Base-by-base conservation (phyloP, 2,113 vertebrate species). In the Atractosteus spatula region DNA sequence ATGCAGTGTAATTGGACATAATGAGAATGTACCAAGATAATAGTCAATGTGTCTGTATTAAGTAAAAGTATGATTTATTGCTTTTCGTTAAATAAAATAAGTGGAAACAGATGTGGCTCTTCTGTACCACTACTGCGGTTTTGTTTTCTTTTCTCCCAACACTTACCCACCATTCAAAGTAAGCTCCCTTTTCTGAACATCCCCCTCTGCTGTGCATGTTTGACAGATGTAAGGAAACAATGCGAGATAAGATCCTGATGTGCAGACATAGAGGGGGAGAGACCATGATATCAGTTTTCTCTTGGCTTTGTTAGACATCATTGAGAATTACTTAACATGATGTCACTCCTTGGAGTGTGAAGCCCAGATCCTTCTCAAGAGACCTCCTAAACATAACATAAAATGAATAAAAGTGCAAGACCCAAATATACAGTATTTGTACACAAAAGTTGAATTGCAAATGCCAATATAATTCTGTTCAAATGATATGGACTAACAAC, bases 281-380 rank as follows among this genome's bases (percentile, higher is more conserved):
- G 64, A 44, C 54, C 59, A 79, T 79, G 73, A 78, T 75, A 82
- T 85, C 70, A 84, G 73, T 75, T 62, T 71, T 73, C 62, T 76
- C 8, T 59, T 76, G 66, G 70, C 71, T 62, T 65, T 13, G 55
- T 41, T 59, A 17, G 55, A 74, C 66, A 78, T 77, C 73, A 69
- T 56, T 69, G 77, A 71, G 77, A 79, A 76, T 69, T 71, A 68
- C 12, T 64, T 17, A 74, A 67, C 67, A 83, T 87, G 83, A 87
- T 82, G 79, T 85, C 81, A 84, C 72, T 42, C 66, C 67, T 63
- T 51, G 71, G 64, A 72, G 76, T 80, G 16, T 69, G 63, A 73
- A 62, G 69, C 66, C 73, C 62, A 71, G 71, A 41, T n/a, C 42
- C 0, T 43, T 51, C 66, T 73, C 56, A 62, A 44, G n/a, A 63